A percentile compares a stretch with the other conserved stretches of the same genome.
phyloP scores from a whole-genome alignment of 1,140 invertebrate genomes.

The Drosophila bifasciata region DNA sequence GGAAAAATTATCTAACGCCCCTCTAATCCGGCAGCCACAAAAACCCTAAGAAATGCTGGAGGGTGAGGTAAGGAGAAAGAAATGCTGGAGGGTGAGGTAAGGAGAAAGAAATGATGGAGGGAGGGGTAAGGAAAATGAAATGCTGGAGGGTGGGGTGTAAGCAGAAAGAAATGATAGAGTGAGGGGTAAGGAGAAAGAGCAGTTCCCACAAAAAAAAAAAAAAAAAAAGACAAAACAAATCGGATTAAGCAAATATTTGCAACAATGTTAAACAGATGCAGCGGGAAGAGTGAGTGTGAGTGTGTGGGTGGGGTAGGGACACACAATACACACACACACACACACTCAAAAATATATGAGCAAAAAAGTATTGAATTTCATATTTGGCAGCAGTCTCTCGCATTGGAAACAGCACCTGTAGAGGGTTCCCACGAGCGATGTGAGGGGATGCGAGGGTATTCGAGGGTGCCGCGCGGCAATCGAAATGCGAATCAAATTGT shows the following conservation, averaged over 20 bases:
- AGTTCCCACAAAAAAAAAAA: slow-evolving; percentile 3
- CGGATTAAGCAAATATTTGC: slow-evolving; percentile 70
- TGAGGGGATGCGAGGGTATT: too few relatives aligned
- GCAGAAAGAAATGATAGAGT: too few relatives aligned
- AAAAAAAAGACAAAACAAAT: slow-evolving; percentile 32
- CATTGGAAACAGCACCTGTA: slow-evolving; percentile 72
- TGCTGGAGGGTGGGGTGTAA: too few relatives aligned
- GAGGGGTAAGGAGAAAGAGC: background rate
- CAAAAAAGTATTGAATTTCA: slow-evolving; percentile 59
- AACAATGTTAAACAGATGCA: slow-evolving; percentile 47
- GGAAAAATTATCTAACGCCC: slow-evolving; percentile 35
- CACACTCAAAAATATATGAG: slow-evolving; percentile 15
- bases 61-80: too few relatives aligned
- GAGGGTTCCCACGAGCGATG: slow-evolving; percentile 55
- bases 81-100: too few relatives aligned
- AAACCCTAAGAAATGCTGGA: background rate
- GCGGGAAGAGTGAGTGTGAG: too few relatives aligned
- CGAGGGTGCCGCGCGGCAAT: slow-evolving; percentile 25
- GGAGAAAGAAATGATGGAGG: too few relatives aligned
- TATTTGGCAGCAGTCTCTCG: slow-evolving; percentile 11
- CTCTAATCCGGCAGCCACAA: background rate
- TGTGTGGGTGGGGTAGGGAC: too few relatives aligned
- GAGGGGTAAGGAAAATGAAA: too few relatives aligned
- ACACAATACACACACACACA: too few relatives aligned
- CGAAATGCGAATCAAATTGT: slow-evolving; percentile 75